These are phyloP conservation scores for Hemiscyllium ocellatum DNA, from an alignment of 2,113 vertebrate genomes.

Conservation along the genomic window DNA sequence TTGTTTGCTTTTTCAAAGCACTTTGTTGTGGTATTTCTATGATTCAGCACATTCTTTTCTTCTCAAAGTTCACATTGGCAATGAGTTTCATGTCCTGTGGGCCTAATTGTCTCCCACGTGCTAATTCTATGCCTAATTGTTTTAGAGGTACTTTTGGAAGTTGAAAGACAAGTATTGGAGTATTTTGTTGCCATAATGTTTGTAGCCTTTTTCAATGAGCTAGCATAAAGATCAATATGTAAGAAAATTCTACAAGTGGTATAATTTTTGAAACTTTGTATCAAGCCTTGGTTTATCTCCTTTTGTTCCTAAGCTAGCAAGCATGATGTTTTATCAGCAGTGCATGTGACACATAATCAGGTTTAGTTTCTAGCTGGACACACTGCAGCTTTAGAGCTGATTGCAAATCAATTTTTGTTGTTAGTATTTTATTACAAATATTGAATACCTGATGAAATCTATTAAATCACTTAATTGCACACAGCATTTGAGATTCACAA, in stretches of 20 bases:
- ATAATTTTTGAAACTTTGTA: background rate
- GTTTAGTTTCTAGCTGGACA: too few species aligned
- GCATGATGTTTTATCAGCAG: too few species aligned
- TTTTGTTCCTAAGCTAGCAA: background rate
- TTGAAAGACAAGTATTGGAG: background rate
- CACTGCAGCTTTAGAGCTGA: too few species aligned
- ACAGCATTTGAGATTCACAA: too few species aligned
- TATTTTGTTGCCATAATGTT: background rate
- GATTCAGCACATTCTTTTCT: slow-evolving; percentile 5
- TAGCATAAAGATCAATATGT: background rate
- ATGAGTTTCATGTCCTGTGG: background rate
- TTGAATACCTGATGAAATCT: too few species aligned
- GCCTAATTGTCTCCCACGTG: background rate
- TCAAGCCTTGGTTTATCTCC: background rate
- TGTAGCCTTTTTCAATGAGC: background rate
- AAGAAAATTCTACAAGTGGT: background rate
- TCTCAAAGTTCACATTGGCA: background rate
- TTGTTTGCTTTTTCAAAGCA: background rate
- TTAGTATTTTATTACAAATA: too few species aligned
- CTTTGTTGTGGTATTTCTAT: background rate
- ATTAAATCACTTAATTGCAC: too few species aligned
- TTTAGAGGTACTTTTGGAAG: background rate
- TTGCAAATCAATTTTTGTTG: too few species aligned
- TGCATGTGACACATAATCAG: too few species aligned
- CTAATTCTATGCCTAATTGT: background rate